phyloP scores from a whole-genome alignment of 2,113 vertebrate species.

The Leuciscus idus region DNA sequence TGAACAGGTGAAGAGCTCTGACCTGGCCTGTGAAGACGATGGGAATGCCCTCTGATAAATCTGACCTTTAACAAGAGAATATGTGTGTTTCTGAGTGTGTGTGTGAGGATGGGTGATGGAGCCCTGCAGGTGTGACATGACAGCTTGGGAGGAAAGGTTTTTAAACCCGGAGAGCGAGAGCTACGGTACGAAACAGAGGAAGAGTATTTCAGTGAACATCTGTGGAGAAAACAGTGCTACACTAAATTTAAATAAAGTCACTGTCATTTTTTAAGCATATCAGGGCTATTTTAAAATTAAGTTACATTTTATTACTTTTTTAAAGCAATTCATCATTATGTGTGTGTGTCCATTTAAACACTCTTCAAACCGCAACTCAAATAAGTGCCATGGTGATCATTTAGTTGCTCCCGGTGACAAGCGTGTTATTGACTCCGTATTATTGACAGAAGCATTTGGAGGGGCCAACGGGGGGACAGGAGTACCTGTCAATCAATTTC shows the following conservation, averaged over 20 bases:
- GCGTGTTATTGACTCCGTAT: constrained; percentile 10
- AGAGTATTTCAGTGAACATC: not conserved
- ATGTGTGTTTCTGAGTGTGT: not conserved
- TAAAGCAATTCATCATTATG: not conserved
- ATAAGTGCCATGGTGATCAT: not conserved
- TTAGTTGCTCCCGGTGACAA: not conserved
- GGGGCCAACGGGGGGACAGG: not conserved
- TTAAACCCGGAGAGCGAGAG: not conserved
- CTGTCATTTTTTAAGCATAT: not conserved
- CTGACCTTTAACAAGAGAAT: constrained; percentile 44
- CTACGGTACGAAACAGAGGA: not conserved
- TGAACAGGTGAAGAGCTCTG: not conserved
- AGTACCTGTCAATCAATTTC: constrained; percentile 9
- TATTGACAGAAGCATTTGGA: constrained; percentile 8
- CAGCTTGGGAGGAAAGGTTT: not conserved
- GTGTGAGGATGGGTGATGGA: constrained; percentile 10
- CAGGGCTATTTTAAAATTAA: not conserved
- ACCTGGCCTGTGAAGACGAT: constrained; percentile 2
- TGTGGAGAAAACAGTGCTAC: not conserved
- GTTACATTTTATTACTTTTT: not conserved
- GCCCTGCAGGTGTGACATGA: constrained; percentile 22
- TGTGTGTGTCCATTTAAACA: not conserved
- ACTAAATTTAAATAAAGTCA: not conserved
- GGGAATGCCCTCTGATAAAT: constrained; percentile 37
- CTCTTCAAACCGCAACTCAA: not conserved